Conservation (phyloP, 2,888 invertebrate species). For the Drosophila ochracea region DNA sequence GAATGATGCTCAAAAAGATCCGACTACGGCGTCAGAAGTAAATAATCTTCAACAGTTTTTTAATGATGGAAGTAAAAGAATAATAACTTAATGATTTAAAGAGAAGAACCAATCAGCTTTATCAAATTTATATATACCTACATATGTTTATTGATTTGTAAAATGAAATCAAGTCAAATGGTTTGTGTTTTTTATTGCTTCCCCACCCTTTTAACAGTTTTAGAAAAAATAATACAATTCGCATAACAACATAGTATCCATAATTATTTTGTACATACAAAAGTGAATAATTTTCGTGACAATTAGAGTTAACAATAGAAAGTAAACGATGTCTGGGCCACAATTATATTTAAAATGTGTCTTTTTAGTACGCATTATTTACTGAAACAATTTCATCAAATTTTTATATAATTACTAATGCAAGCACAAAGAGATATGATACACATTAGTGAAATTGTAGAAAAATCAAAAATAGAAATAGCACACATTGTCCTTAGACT, state of each 20-base stretch:
- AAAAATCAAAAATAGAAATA: constrained; percentile 38
- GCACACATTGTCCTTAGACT: constrained; percentile 64
- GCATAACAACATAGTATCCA: constrained; percentile 50
- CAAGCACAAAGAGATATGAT: constrained; percentile 7
- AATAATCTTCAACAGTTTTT: neutral
- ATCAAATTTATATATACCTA: constrained; percentile 3
- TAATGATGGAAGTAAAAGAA: neutral
- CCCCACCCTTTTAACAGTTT: constrained; percentile 58
- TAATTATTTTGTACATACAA: constrained; percentile 53
- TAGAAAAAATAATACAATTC: constrained; percentile 51
- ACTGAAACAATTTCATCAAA: constrained; percentile 29
- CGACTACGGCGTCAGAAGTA: neutral
- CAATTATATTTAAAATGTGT: constrained; percentile 9
- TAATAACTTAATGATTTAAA: neutral
- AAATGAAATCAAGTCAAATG: constrained; percentile 39
- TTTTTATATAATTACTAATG: constrained; percentile 27
- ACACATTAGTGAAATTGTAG: constrained; percentile 19
- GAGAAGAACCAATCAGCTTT: neutral
- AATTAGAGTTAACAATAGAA: constrained; percentile 24
- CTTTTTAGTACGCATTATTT: constrained; percentile 29
- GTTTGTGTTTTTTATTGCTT: constrained; percentile 49
- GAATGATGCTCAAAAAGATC: neutral
- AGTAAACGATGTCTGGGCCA: constrained; percentile 28
- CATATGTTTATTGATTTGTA: constrained; percentile 29
- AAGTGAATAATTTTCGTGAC: constrained; percentile 42